Evolutionary conservation across 1,140 invertebrate genomes (phyloP).

Genomic region (Grapholita molesta): DNA sequence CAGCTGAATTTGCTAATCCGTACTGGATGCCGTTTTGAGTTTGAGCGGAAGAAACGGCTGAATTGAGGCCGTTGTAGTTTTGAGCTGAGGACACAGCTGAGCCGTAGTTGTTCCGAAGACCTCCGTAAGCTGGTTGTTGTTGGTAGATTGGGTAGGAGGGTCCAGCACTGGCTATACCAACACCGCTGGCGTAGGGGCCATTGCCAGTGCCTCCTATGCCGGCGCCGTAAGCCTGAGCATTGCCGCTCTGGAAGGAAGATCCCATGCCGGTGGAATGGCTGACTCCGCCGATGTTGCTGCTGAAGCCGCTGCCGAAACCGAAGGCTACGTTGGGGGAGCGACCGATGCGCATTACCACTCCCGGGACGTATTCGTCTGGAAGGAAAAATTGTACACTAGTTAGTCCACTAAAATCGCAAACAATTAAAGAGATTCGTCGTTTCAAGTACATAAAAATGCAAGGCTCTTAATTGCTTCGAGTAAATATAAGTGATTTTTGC

Average conservation of each 20-base stretch:
- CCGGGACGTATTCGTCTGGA: conserved; percentile 28
- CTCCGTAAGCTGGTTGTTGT: conserved; percentile 22
- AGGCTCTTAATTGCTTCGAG: too few species aligned
- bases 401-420: neutral
- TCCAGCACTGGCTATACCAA: conserved; percentile 35
- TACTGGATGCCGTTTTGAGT: conserved; percentile 31
- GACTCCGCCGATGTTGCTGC: conserved; percentile 63
- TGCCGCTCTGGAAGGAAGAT: conserved; percentile 52
- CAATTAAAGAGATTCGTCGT: too few species aligned
- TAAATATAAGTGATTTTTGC: too few species aligned
- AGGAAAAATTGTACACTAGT: neutral
- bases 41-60: conserved; percentile 46
- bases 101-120: conserved; percentile 23
- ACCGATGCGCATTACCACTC: conserved; percentile 20
- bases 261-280: conserved; percentile 55
- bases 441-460: too few species aligned
- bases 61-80: conserved; percentile 41
- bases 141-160: conserved; percentile 23
- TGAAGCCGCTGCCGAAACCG: conserved; percentile 63
- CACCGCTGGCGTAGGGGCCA: conserved; percentile 29
- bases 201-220: conserved; percentile 30
- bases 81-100: conserved; percentile 38
- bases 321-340: conserved; percentile 48
- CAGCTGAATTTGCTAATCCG: conserved; percentile 37
- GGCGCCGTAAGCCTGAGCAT: conserved; percentile 50